Percentiles rank a stretch among this genome's conserved stretches.
Evolutionary conservation across 2,888 invertebrate species (phyloP).

Genomic region (Tortricodes alternella): DNA sequence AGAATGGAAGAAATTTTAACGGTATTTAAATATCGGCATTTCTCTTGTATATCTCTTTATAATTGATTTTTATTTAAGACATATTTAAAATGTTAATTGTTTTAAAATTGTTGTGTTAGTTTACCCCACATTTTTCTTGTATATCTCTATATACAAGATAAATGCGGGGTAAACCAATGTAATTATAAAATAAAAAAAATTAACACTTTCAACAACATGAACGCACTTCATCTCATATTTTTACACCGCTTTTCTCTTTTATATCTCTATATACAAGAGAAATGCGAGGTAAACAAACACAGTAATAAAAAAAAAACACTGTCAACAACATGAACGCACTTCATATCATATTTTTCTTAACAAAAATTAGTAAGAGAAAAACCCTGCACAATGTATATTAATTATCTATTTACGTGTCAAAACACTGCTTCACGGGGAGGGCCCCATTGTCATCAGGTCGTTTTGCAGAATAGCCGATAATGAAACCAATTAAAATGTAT

Average conservation of each 20-base stretch:
- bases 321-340: background rate
- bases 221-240: background rate
- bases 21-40: too few species aligned
- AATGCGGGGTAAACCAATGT: background rate
- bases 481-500: constrained; percentile 82
- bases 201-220: background rate
- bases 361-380: constrained; percentile 8
- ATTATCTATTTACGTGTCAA: constrained; percentile 38
- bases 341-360: background rate
- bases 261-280: too few species aligned
- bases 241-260: too few species aligned
- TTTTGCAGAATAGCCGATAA: constrained; percentile 77
- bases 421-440: constrained; percentile 53
- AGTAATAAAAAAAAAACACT: background rate
- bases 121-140: too few species aligned
- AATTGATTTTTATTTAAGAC: too few species aligned
- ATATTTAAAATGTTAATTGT: too few species aligned
- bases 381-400: constrained; percentile 23
- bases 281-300: background rate
- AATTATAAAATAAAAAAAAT: background rate
- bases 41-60: too few species aligned
- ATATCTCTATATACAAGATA: too few species aligned
- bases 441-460: constrained; percentile 68
- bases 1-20: too few species aligned
- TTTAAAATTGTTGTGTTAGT: too few species aligned